Percentiles rank a stretch among this genome's conserved stretches.
phyloP scores from a whole-genome alignment of 2,888 invertebrate genomes.

The Ophioninae sp. region DNA sequence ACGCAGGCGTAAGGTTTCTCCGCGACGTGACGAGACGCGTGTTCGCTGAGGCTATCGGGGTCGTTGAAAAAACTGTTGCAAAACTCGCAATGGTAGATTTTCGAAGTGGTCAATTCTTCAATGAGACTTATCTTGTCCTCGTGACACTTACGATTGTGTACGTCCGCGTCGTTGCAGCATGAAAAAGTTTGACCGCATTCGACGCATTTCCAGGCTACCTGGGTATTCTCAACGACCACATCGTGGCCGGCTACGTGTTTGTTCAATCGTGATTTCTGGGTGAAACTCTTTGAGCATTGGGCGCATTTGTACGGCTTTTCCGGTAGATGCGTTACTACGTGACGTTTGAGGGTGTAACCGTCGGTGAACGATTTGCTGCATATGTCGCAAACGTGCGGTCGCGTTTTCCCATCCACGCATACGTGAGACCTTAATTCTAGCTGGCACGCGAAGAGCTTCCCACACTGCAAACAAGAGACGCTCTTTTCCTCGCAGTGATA shows the following conservation, averaged over 20 bases:
- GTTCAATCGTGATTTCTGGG: constrained; percentile 73
- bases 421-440: constrained; percentile 68
- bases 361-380: constrained; percentile 74
- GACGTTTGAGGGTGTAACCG: constrained; percentile 74
- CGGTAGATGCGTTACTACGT: constrained; percentile 73
- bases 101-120: constrained; percentile 69
- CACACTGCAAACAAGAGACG: constrained; percentile 74
- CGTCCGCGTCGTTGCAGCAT: constrained; percentile 67
- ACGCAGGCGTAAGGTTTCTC: constrained; percentile 81
- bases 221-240: constrained; percentile 69
- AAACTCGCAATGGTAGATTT: constrained; percentile 84
- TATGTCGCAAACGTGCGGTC: constrained; percentile 73
- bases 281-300: constrained; percentile 73
- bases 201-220: constrained; percentile 72
- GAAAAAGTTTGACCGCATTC: constrained; percentile 71
- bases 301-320: constrained; percentile 74
- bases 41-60: constrained; percentile 80
- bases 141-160: constrained; percentile 67
- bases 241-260: constrained; percentile 72
- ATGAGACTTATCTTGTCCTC: constrained; percentile 67
- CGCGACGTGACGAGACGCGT: constrained; percentile 81
- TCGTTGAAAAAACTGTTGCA: constrained; percentile 84
- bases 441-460: constrained; percentile 71
- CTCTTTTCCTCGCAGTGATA: constrained; percentile 70
- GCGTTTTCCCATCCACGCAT: constrained; percentile 72